Percentiles rank a stretch among this genome's conserved stretches.
Evolutionary conservation across 2,113 vertebrate species (phyloP).

Genomic region (Xenus cinereus): DNA sequence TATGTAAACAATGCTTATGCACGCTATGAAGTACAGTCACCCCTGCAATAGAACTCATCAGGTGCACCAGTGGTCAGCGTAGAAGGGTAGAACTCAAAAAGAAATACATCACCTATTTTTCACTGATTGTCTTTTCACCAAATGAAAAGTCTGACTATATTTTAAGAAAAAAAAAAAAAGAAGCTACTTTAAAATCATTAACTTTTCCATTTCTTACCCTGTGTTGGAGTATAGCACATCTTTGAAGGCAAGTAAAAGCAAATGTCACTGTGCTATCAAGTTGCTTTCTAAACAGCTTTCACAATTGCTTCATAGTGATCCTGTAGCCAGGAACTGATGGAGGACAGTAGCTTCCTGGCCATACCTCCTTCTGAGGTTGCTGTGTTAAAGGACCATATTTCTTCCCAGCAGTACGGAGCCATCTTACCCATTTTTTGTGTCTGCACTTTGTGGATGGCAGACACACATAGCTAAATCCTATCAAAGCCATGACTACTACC

Average conservation of each 20-base stretch:
- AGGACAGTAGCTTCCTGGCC: background rate
- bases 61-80: background rate
- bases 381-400: background rate
- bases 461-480: background rate
- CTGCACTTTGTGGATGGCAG: fast-evolving
- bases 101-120: background rate
- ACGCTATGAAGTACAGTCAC: background rate
- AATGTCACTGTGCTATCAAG: background rate
- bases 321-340: background rate
- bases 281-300: background rate
- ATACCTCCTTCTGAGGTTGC: background rate
- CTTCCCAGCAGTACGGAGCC: background rate
- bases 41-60: background rate
- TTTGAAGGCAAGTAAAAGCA: background rate
- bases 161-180: background rate
- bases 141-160: background rate
- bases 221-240: background rate
- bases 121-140: background rate
- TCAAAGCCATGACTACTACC: background rate
- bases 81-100: background rate
- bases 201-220: background rate
- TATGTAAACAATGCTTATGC: background rate
- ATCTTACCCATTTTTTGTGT: background rate
- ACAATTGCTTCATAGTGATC: background rate
- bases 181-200: background rate